Evolutionary conservation across 1,140 invertebrate genomes (phyloP), one percentile per base, ranked within the genome.

Genomic region (Latrodectus geometricus): DNA sequence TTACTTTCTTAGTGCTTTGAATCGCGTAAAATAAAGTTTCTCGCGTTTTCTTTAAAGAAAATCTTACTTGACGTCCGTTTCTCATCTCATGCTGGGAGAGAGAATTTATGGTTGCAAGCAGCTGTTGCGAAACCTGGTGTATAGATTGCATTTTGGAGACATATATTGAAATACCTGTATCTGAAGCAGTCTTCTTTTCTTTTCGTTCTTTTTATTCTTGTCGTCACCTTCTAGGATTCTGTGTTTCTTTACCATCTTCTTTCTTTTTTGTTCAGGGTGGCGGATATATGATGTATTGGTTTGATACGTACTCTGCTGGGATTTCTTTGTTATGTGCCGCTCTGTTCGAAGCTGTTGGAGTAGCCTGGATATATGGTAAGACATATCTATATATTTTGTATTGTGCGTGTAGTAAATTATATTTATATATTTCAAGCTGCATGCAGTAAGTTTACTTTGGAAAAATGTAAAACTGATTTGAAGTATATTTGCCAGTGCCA

Each of bases 341-440:
- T 8, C 89, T 93, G 15, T 91, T 90, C 78, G 91, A 92, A 88
- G 91, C 92, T 9, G 89, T 92, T 21, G 92, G 91, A n/a, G 90
- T 92, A 12, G 90, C 90, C 21, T 93, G 92, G 92, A 90, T 92
- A 86, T 93, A 93, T 88, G 92, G 92, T 92, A 89, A 89, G 88
- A 73, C 52, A 9, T n/a, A 17, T 21, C n/a, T 72, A 61, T 9
- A 52, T 50, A n/a, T 20, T 20, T 87, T 86, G 54, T 17, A 17
- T 61, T 61, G 54, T 61, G 0, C 11, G 54, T 4, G 54, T 61
- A 61, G 35, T 35, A 61, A 61, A 61, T 17, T 14, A 61, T 17
- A 61, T 17, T 61, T 61, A 61, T 17, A 61, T 61, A 61, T 61
- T 61, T 61, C 35, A 35, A 17, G 54, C 8, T 61, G 11, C 8